These are phyloP conservation scores for Nannobrachium achirus DNA, from an alignment of 2,113 vertebrate genomes.

Conservation along the genomic window DNA sequence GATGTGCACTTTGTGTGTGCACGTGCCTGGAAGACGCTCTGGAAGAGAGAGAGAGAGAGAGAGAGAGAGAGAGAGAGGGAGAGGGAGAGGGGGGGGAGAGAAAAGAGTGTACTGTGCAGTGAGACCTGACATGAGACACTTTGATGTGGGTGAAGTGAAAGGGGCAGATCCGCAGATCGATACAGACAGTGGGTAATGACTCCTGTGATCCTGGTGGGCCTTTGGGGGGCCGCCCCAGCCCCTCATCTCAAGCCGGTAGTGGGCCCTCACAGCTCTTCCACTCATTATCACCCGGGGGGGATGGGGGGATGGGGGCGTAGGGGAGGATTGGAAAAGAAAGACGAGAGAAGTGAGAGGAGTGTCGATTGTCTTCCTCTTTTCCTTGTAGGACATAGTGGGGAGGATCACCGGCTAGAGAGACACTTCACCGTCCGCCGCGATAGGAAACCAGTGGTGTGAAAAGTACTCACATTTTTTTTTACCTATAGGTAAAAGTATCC, in stretches of 20 bases:
- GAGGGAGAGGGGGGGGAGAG: neutral
- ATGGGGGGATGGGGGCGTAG: neutral
- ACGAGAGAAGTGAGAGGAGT: neutral
- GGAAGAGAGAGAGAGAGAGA: neutral
- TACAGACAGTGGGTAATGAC: constrained; percentile 41
- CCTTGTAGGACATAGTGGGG: neutral
- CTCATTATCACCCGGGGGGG: constrained; percentile 9
- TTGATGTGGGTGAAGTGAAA: constrained; percentile 28
- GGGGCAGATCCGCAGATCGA: constrained; percentile 35
- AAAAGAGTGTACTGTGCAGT: too few relatives aligned
- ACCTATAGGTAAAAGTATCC: too few relatives aligned
- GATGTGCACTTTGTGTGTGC: too few relatives aligned
- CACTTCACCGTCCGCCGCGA: neutral
- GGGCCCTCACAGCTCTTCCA: neutral
- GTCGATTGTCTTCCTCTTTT: neutral
- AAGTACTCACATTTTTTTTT: too few relatives aligned
- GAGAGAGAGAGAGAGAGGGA: neutral
- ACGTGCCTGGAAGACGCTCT: too few relatives aligned
- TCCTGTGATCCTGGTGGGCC: constrained; percentile 38
- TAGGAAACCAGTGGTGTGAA: too few relatives aligned
- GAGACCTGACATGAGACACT: constrained; percentile 7
- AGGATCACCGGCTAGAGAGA: neutral
- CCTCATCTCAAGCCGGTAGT: constrained; percentile 13
- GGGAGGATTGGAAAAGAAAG: neutral
- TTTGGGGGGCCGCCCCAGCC: constrained; percentile 17